These are phyloP conservation scores for Todus mexicanus DNA, from an alignment of 2,797 vertebrate genomes.

Conservation along the genomic window DNA sequence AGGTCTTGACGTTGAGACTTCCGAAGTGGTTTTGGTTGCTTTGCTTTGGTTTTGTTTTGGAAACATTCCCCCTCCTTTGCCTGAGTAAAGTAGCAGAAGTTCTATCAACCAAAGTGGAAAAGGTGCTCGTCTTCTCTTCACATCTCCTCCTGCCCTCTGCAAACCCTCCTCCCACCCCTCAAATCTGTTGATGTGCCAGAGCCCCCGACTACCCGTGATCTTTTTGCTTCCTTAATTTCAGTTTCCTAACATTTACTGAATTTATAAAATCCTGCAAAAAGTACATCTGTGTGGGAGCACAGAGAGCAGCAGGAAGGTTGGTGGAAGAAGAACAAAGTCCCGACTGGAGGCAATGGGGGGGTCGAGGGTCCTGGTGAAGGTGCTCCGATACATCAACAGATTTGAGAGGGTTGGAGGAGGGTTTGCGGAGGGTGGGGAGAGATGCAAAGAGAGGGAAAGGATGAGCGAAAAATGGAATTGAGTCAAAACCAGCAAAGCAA, in stretches of 20 bases:
- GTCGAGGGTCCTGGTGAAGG: background rate
- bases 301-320: background rate
- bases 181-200: background rate
- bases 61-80: background rate
- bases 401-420: background rate
- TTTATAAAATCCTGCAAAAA: background rate
- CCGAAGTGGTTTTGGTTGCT: background rate
- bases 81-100: background rate
- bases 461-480: background rate
- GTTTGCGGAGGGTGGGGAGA: background rate
- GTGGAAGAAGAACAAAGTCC: background rate
- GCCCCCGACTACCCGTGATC: background rate
- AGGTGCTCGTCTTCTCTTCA: background rate
- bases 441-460: background rate
- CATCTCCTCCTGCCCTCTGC: background rate
- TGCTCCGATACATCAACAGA: background rate
- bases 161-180: background rate
- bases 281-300: background rate
- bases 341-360: rapidly evolving
- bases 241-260: background rate
- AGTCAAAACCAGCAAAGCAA: background rate
- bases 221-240: background rate
- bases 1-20: background rate
- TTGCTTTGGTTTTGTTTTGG: background rate
- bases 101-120: background rate